phyloP scores from a whole-genome alignment of 1,140 invertebrate genomes.

The Schmidtea mediterranea region DNA sequence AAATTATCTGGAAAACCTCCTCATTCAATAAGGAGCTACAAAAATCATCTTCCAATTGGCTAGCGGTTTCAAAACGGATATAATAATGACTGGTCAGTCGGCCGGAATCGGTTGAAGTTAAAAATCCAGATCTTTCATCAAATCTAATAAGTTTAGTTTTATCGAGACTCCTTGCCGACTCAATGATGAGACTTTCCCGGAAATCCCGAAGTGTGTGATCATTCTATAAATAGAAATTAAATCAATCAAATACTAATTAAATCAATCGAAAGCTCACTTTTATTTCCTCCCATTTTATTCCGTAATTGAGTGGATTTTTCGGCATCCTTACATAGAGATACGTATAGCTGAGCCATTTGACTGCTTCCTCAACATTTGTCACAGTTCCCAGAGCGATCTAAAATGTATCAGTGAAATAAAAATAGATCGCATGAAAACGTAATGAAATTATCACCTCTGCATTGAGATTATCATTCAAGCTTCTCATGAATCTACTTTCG shows the following conservation, averaged over 20 bases:
- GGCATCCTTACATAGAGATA: conserved; percentile 78
- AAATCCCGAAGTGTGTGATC: conserved; percentile 46
- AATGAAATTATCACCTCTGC: conserved; percentile 67
- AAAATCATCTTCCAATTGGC: conserved; percentile 35
- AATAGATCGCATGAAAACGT: too few species aligned
- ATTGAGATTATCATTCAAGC: conserved; percentile 79
- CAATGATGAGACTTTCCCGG: conserved; percentile 44
- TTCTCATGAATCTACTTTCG: conserved; percentile 75
- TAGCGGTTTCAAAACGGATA: conserved; percentile 80
- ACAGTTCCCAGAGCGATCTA: conserved; percentile 71
- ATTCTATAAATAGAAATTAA: too few species aligned
- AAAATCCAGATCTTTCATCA: conserved; percentile 48
- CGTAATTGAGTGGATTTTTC: conserved; percentile 68
- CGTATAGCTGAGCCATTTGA: conserved; percentile 87
- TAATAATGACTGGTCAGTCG: conserved; percentile 88
- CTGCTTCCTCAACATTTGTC: conserved; percentile 70
- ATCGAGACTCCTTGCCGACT: conserved; percentile 54
- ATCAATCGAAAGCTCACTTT: too few species aligned
- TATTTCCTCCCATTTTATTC: conserved; percentile 25
- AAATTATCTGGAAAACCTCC: conserved; percentile 60
- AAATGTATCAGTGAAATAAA: too few species aligned
- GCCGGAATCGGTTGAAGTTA: conserved; percentile 55
- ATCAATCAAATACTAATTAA: too few species aligned
- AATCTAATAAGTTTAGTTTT: conserved; percentile 76
- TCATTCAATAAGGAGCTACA: conserved; percentile 47